These are phyloP conservation scores for Labeo catla DNA, from an alignment of 2,113 vertebrate species.

Conservation along the genomic window DNA sequence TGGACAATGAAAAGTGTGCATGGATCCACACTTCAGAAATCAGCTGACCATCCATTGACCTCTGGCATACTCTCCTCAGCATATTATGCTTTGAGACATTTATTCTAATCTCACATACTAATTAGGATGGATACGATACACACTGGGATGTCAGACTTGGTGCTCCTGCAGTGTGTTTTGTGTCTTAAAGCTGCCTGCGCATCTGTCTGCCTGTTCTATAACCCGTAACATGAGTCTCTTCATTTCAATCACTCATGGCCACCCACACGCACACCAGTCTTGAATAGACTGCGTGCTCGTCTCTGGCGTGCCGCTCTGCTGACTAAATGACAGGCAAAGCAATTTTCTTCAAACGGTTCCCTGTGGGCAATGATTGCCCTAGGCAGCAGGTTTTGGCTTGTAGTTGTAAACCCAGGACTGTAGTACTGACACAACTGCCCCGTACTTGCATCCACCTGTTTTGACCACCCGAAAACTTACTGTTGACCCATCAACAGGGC, in stretches of 20 bases:
- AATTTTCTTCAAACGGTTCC: conserved; percentile 30
- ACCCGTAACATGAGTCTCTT: not conserved
- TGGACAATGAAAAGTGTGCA: not conserved
- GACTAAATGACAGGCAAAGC: conserved; percentile 30
- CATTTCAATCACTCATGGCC: conserved; percentile 39
- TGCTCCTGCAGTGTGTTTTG: not conserved
- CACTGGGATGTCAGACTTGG: not conserved
- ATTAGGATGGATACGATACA: not conserved
- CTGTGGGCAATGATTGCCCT: conserved; percentile 25
- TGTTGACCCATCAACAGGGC: conserved; percentile 1
- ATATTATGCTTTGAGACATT: not conserved
- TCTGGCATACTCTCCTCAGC: not conserved
- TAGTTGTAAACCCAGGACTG: not conserved
- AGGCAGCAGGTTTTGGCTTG: conserved; percentile 21
- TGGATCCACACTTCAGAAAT: not conserved
- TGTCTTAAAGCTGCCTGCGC: not conserved
- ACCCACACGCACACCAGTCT: not conserved
- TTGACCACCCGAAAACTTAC: not conserved
- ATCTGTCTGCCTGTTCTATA: conserved; percentile 20
- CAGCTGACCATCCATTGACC: not conserved
- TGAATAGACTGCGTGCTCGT: conserved; percentile 15
- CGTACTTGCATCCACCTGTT: not conserved
- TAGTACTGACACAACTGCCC: not conserved
- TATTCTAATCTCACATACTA: not conserved
- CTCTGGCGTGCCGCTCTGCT: not conserved